Conservation (phyloP, 2,888 invertebrate species). For the Lypha dubia region DNA sequence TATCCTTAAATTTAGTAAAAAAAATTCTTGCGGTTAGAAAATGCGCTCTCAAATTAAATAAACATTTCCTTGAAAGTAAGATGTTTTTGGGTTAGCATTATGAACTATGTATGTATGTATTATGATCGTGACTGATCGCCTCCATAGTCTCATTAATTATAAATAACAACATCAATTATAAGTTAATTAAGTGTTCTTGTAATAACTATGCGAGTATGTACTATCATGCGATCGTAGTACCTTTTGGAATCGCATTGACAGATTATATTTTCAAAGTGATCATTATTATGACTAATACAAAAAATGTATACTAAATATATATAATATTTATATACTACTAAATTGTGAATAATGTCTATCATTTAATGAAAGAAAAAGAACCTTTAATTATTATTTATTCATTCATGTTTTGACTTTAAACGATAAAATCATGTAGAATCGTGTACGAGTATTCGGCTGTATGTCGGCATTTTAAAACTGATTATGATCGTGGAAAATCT, state of each 20-base stretch:
- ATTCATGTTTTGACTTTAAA: constrained; percentile 61
- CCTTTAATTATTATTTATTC: constrained; percentile 49
- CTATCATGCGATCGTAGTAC: neutral
- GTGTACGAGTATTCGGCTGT: constrained; percentile 42
- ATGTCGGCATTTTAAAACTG: constrained; percentile 63
- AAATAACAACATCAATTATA: no score
- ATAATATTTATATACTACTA: constrained; percentile 2
- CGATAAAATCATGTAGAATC: constrained; percentile 58
- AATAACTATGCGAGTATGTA: neutral
- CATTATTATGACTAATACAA: constrained; percentile 21
- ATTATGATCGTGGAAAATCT: constrained; percentile 66
- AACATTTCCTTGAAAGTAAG: no score
- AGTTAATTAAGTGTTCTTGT: constrained; percentile 20
- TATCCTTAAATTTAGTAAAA: no score
- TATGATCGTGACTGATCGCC: no score
- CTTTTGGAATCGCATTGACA: neutral
- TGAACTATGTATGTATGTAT: no score
- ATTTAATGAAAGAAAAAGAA: constrained; percentile 18
- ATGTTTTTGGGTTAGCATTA: no score
- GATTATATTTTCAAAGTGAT: constrained; percentile 23
- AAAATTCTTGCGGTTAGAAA: no score
- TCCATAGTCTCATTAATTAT: no score
- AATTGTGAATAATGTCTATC: constrained; percentile 21
- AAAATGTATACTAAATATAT: constrained; percentile 7
- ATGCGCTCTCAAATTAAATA: no score